A percentile compares a stretch with the other conserved stretches of the same genome.
Evolutionary conservation across 2,113 vertebrate genomes (phyloP).

Genomic region (Anolis sagrei): DNA sequence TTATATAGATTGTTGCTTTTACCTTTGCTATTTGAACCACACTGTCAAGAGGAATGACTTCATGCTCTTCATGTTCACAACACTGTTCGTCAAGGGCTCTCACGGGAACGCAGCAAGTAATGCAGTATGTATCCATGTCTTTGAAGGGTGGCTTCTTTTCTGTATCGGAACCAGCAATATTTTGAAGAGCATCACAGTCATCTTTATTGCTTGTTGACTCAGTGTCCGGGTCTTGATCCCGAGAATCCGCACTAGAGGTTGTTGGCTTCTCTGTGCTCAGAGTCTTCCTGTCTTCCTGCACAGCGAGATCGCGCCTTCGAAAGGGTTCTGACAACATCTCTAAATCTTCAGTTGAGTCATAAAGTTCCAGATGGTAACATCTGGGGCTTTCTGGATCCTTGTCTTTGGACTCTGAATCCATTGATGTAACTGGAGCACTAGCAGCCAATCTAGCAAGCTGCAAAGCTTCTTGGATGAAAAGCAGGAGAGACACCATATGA

Average conservation of each 20-base stretch:
- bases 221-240: conserved; percentile 50
- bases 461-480: conserved; percentile 5
- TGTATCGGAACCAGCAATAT: conserved; percentile 51
- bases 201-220: conserved; percentile 52
- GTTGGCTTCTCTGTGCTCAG: conserved; percentile 38
- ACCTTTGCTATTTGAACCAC: conserved; percentile 82
- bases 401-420: conserved; percentile 40
- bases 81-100: conserved; percentile 68
- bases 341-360: conserved; percentile 79
- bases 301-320: conserved; percentile 48
- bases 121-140: conserved; percentile 74
- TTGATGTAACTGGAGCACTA: neutral
- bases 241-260: neutral
- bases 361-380: conserved; percentile 81
- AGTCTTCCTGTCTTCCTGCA: neutral
- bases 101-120: conserved; percentile 76
- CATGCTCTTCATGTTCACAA: conserved; percentile 74
- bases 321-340: conserved; percentile 76
- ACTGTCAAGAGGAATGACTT: conserved; percentile 71
- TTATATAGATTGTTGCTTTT: conserved; percentile 28
- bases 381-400: conserved; percentile 55
- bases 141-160: conserved; percentile 65
- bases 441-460: neutral
- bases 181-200: conserved; percentile 39
- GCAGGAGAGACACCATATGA: neutral